Percentiles rank a stretch among this genome's conserved stretches.
These are phyloP conservation scores for Notospermus geniculatus DNA, from an alignment of 1,140 invertebrate genomes.

Conservation along the genomic window DNA sequence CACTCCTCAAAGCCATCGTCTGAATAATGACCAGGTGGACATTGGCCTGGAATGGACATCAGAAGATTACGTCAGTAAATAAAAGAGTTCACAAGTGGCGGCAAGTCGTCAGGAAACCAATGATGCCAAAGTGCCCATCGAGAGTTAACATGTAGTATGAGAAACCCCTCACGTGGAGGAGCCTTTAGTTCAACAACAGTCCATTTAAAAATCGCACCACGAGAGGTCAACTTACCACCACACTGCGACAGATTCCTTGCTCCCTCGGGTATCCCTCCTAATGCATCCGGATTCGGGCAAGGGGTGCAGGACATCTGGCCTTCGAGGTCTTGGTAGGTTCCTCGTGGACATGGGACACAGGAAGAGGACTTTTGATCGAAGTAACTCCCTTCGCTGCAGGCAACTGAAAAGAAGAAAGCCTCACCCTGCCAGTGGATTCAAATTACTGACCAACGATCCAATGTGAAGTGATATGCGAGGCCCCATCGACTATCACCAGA, in stretches of 20 bases:
- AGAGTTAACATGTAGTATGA: too few relatives aligned
- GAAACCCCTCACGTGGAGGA: too few relatives aligned
- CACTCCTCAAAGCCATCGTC: conserved; percentile 76
- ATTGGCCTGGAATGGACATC: conserved; percentile 68
- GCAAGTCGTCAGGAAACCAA: too few relatives aligned
- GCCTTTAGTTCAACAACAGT: too few relatives aligned
- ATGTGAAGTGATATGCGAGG: not conserved
- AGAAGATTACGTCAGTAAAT: too few relatives aligned
- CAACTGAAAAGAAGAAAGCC: conserved; percentile 65
- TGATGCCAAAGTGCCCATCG: too few relatives aligned
- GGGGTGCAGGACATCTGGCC: conserved; percentile 84
- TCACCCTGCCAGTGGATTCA: not conserved
- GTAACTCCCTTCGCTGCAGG: conserved; percentile 89
- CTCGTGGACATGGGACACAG: conserved; percentile 82
- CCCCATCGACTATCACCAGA: not conserved
- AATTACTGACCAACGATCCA: not conserved
- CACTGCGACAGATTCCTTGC: conserved; percentile 85
- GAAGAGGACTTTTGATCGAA: conserved; percentile 72
- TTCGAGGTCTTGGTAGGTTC: conserved; percentile 90
- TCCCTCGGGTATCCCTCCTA: conserved; percentile 49
- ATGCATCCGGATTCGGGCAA: conserved; percentile 78
- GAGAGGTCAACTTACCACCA: conserved; percentile 75
- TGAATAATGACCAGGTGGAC: conserved; percentile 85
- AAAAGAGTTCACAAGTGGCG: too few relatives aligned
- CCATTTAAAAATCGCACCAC: too few relatives aligned